Conservation (phyloP, 2,113 vertebrate species). For the Gambusia affinis region DNA sequence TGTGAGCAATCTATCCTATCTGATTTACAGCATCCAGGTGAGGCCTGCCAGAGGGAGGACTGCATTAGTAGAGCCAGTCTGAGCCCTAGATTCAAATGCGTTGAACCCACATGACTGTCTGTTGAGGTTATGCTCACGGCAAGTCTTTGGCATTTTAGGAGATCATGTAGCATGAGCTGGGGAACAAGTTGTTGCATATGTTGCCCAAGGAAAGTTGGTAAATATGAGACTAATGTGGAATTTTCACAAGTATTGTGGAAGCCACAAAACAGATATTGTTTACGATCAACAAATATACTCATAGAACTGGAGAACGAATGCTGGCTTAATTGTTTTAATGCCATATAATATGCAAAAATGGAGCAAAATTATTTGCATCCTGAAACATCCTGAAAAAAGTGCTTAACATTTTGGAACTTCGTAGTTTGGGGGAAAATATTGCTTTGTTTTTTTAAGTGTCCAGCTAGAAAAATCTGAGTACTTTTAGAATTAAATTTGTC, state of each 20-base stretch:
- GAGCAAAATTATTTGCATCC: not conserved
- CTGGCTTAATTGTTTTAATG: not conserved
- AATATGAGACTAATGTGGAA: not conserved
- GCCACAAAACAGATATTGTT: not conserved
- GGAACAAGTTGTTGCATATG: slow-evolving; percentile 17
- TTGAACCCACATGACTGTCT: slow-evolving; percentile 22
- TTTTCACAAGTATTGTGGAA: not conserved
- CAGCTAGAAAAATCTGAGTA: not conserved
- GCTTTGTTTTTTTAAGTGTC: too few relatives aligned
- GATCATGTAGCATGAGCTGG: slow-evolving; percentile 19
- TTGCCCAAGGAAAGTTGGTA: not conserved
- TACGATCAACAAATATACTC: not conserved
- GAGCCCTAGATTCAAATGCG: not conserved
- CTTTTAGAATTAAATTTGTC: not conserved
- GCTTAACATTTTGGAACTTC: not conserved
- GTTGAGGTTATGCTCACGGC: slow-evolving; percentile 19
- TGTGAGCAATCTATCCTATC: slow-evolving; percentile 4
- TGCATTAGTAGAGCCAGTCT: slow-evolving; percentile 1
- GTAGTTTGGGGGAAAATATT: not conserved
- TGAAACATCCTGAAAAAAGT: not conserved
- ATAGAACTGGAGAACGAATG: not conserved
- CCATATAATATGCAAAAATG: not conserved
- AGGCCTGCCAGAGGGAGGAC: slow-evolving; percentile 22
- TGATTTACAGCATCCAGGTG: slow-evolving; percentile 61
- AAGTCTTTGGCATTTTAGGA: slow-evolving; percentile 14